Evolutionary conservation across 2,888 invertebrate species (phyloP), one percentile per base, ranked within the genome.

Genomic region (Drosophila anomelani): DNA sequence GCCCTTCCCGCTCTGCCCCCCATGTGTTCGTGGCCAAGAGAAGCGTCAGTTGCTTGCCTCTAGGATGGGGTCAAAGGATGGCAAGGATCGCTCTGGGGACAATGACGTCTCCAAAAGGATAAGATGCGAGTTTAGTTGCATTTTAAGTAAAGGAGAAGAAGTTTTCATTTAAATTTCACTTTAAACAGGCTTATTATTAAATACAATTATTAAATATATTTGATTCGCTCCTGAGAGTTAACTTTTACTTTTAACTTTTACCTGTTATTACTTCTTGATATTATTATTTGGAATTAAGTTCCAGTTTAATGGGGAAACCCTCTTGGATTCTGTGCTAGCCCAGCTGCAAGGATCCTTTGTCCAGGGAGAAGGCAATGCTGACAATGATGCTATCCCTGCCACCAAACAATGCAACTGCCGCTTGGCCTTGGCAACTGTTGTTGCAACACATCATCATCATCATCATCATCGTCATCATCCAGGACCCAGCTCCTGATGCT

Each of bases 11-110:
- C 41, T 23, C 10, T 41, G 4, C 9, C 20, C 54, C 60, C 43
- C 55, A 34, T 17, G 34, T 61, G 55, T 55, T 61, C 55, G 56
- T 26, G 56, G 43, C 60, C 55, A 43, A 34, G 55, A 34, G 55
- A 43, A 13, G 60, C 43, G 60, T 26, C 60, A 61, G 60, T 61
- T 61, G 59, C 32, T 12, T 15, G 60, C 17, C 34, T 54, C 55
- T 56, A 43, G 56, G 43, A 55, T 55, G 55, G 55, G 56, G 36
- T 53, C 51, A 53, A 32, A 23, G 36, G 51, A 51, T 51, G 15
- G 9, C 34, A 20, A 17, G 49, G 32, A 51, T 36, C 36, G 23
- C 23, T 26, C 20, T 34, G 20, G 29, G 59, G 20, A 59, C 59
- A 51, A 34, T 51, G 49, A 36, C 36, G 20, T 59, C 51, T 20